These are phyloP conservation scores for Ellobium chinense DNA, from an alignment of 2,888 invertebrate genomes.

Conservation along the genomic window DNA sequence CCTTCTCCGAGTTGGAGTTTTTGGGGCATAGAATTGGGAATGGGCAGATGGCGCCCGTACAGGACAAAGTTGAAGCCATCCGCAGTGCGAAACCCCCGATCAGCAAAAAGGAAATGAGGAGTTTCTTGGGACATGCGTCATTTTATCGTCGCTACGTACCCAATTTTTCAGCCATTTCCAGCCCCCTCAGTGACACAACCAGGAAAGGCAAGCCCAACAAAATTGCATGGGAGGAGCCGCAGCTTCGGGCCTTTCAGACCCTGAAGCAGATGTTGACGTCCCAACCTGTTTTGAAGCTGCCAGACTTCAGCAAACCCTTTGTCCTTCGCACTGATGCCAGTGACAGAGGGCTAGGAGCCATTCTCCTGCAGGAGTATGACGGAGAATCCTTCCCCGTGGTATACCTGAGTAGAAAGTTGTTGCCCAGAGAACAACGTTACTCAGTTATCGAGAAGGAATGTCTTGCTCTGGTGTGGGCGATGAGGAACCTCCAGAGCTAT, in stretches of 20 bases:
- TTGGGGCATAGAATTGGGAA: constrained; percentile 3
- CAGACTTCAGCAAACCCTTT: constrained; percentile 12
- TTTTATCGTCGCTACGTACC: constrained; percentile 2
- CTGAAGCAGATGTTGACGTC: background rate
- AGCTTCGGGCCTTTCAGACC: background rate
- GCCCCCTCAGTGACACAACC: background rate
- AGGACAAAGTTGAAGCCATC: constrained; percentile 1
- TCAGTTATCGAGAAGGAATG: constrained; percentile 12
- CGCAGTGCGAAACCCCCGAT: background rate
- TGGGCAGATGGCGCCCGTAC: background rate
- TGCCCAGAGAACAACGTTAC: background rate
- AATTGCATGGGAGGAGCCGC: background rate
- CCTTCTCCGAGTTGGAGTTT: constrained; percentile 2
- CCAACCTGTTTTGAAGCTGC: background rate
- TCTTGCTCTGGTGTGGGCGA: constrained; percentile 6
- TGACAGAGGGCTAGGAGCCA: constrained; percentile 22
- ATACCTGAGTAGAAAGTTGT: background rate
- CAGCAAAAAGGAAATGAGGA: background rate
- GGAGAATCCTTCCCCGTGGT: too few relatives aligned
- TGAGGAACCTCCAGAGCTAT: background rate
- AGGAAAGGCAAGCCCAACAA: background rate
- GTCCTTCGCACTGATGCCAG: constrained; percentile 27
- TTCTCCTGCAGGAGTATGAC: constrained; percentile 18
- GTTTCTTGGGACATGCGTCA: constrained; percentile 15
- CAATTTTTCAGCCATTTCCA: background rate